Base-by-base conservation (phyloP, 1,140 invertebrate species). In the Globodera rostochiensis region DNA sequence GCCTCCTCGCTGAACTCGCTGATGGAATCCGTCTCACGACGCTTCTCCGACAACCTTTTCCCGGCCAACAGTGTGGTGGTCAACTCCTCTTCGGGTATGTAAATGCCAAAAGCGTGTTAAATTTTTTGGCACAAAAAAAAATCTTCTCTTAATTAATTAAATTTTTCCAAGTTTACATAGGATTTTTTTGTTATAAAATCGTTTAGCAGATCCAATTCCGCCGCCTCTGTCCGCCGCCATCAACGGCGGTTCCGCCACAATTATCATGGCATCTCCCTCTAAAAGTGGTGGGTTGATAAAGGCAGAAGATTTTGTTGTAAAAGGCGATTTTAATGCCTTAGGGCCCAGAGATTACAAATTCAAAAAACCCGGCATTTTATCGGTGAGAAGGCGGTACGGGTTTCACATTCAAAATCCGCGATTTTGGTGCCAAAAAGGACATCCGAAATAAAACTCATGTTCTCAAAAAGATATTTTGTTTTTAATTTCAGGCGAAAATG, bases 41-140 rank as follows among this genome's bases (percentile, higher is more conserved):
- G 89, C 45, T 88, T 90, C 74, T 89, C 86, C 25, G 89, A 88
- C 70, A 88, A 87, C 50, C 25, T 78, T 13, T 78, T 78, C 49
- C 77, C 70, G 60, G 69, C 15, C 46, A 73, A 60, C 53, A 64
- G 74, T 77, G 77, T 71, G 36, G 36, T 47, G 13, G 69, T 36
- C 69, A 15, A 9, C 7, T 36, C 69, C 25, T 64, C 57, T 64
- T 64, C 57, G 19, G 57, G 57, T 19, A 64, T 15, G 15, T 64
- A 9, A 53, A 53, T 53, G 50, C 50, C 50, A 50, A 50, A 3
- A 50, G 11, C 7, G 7, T 13, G 11, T 53, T 53, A 3, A 53
- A 5, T 53, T 25, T 36, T 36, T 53, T 7, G 50, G 11, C 11
- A 53, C 11, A 9, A 53, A 53, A 53, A 36, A 36, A 36, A 36